Evolutionary conservation across 1,140 invertebrate genomes (phyloP).

Genomic region (Meloidogyne hapla): DNA sequence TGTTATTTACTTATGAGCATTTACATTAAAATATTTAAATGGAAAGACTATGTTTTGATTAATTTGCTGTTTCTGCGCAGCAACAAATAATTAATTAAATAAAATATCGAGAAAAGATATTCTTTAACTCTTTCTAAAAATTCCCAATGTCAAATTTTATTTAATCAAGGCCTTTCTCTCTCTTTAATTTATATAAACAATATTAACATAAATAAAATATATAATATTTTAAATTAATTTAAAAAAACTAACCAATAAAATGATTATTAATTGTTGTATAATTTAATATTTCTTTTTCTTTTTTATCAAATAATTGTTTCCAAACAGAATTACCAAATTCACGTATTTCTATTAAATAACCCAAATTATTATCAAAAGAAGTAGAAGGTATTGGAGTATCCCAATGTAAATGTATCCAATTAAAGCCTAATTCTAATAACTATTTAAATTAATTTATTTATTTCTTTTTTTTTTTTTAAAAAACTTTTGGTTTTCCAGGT

Average conservation of each 20-base stretch:
- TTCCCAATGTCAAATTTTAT: no score
- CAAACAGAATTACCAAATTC: not conserved
- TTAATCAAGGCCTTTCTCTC: no score
- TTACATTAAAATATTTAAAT: no score
- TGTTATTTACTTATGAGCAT: no score
- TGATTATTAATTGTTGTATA: slow-evolving; percentile 2
- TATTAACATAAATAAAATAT: no score
- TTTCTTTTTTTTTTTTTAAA: slow-evolving; percentile 20
- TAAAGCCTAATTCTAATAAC: slow-evolving; percentile 46
- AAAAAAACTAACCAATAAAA: slow-evolving; percentile 13
- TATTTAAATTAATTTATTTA: slow-evolving; percentile 19
- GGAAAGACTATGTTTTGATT: no score
- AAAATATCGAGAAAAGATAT: not conserved
- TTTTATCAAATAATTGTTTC: not conserved
- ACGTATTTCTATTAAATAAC: slow-evolving; percentile 58
- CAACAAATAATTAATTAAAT: no score
- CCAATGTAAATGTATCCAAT: slow-evolving; percentile 58
- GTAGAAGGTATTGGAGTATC: slow-evolving; percentile 22
- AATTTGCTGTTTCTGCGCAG: no score
- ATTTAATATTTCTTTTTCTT: not conserved
- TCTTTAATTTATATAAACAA: no score
- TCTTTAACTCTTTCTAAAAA: no score
- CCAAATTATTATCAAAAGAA: slow-evolving; percentile 16
- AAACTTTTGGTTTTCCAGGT: slow-evolving; percentile 54
- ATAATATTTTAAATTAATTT: not conserved